These are phyloP conservation scores for Enteromius thamalakanensis DNA, from an alignment of 2,797 vertebrate species.

Conservation along the genomic window DNA sequence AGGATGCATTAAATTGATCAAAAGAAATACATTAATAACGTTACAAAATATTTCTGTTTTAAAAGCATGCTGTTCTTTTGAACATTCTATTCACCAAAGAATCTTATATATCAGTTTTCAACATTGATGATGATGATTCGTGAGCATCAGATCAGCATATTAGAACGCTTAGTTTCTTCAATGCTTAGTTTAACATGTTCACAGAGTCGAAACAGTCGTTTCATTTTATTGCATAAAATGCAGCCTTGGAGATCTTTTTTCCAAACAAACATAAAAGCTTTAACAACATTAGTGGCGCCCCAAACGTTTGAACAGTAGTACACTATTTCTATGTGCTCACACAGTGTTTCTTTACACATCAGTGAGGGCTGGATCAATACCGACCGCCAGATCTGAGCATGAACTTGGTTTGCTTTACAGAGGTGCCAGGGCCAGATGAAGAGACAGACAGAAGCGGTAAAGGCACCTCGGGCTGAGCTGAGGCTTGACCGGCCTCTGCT, in stretches of 20 bases:
- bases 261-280: neutral
- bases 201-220: neutral
- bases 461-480: conserved; percentile 81
- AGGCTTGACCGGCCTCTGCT: conserved; percentile 63
- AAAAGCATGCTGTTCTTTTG: neutral
- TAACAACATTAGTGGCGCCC: neutral
- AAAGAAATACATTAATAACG: neutral
- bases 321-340: neutral
- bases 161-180: too few species aligned
- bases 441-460: neutral
- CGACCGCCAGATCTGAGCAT: conserved; percentile 44
- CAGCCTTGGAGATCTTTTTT: neutral
- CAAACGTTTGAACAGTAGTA: neutral
- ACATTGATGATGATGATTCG: neutral
- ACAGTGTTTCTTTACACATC: neutral
- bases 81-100: neutral
- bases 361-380: neutral
- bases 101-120: neutral
- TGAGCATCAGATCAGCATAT: neutral
- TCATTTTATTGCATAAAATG: neutral
- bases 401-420: conserved; percentile 34
- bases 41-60: neutral
- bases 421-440: neutral
- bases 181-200: neutral
- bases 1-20: neutral